Percentiles rank a stretch among this genome's conserved stretches.
Conservation (phyloP, 2,888 invertebrate species). For the Hirtodrosophila cameraria region DNA sequence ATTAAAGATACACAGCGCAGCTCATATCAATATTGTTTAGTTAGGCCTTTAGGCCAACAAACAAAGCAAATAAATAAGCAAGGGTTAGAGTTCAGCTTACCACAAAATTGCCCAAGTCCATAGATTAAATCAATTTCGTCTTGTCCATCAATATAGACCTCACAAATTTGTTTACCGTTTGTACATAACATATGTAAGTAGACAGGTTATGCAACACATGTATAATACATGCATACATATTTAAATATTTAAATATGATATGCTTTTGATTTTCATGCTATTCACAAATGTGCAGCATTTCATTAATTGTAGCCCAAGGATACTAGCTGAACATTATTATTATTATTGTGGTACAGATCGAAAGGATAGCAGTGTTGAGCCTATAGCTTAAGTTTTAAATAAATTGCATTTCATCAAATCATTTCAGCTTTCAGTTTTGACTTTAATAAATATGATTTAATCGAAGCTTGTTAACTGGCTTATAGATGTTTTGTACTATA, state of each 20-base stretch:
- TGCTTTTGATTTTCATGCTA: too few species aligned
- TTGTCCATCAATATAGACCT: neutral
- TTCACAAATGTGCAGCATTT: too few species aligned
- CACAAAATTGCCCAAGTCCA: conserved; percentile 16
- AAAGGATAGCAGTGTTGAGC: too few species aligned
- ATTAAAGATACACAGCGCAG: conserved; percentile 62
- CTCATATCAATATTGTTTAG: conserved; percentile 49
- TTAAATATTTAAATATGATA: neutral
- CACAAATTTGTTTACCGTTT: conserved; percentile 25
- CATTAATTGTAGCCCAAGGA: neutral
- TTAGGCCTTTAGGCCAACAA: conserved; percentile 39
- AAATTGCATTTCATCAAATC: too few species aligned
- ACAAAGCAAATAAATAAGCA: conserved; percentile 36
- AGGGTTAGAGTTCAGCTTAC: conserved; percentile 17
- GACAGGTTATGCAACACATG: conserved; percentile 10
- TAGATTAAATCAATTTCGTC: neutral
- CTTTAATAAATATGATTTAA: too few species aligned
- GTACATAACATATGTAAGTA: conserved; percentile 5
- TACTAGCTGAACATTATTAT: neutral
- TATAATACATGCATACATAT: neutral
- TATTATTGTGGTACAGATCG: too few species aligned
- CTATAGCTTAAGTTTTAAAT: too few species aligned
- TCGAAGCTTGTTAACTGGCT: too few species aligned
- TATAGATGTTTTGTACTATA: too few species aligned
- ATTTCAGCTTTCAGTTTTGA: too few species aligned